A percentile compares a stretch with the other conserved stretches of the same genome.
These are phyloP conservation scores for Mythimna impura DNA, from an alignment of 2,888 invertebrate genomes.

Conservation along the genomic window DNA sequence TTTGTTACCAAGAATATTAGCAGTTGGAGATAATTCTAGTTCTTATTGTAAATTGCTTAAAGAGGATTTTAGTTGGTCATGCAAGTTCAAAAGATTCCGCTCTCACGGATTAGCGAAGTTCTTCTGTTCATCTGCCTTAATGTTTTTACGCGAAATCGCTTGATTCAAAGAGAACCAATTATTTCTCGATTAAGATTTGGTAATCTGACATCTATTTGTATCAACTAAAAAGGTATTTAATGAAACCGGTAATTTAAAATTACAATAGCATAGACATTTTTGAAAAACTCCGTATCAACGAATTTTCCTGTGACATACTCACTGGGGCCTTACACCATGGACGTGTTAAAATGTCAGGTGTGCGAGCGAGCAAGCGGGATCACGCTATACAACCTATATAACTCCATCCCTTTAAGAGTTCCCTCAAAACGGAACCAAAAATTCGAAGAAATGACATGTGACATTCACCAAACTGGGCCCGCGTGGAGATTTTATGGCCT, in stretches of 20 bases:
- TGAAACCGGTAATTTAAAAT: neutral
- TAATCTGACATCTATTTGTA: neutral
- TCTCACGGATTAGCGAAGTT: conserved; percentile 51
- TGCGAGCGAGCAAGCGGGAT: too few species aligned
- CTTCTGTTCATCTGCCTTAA: conserved; percentile 12
- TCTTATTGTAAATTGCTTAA: conserved; percentile 63
- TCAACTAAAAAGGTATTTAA: conserved; percentile 11
- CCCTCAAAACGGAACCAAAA: too few species aligned
- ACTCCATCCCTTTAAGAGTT: too few species aligned
- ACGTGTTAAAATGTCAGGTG: too few species aligned
- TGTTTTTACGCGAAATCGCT: conserved; percentile 16
- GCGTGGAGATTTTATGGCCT: too few species aligned
- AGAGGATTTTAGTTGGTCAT: conserved; percentile 62
- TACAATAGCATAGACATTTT: neutral
- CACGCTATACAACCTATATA: too few species aligned
- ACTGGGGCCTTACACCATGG: too few species aligned
- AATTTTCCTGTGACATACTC: neutral
- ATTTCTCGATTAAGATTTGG: conserved; percentile 30
- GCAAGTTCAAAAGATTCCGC: conserved; percentile 51
- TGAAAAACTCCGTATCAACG: neutral
- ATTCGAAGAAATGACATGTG: too few species aligned
- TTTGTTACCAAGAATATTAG: conserved; percentile 54
- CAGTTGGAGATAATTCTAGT: conserved; percentile 63
- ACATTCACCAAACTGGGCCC: too few species aligned
- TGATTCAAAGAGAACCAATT: conserved; percentile 10